phyloP scores from a whole-genome alignment of 2,797 vertebrate genomes.

The Pangasius djambal region DNA sequence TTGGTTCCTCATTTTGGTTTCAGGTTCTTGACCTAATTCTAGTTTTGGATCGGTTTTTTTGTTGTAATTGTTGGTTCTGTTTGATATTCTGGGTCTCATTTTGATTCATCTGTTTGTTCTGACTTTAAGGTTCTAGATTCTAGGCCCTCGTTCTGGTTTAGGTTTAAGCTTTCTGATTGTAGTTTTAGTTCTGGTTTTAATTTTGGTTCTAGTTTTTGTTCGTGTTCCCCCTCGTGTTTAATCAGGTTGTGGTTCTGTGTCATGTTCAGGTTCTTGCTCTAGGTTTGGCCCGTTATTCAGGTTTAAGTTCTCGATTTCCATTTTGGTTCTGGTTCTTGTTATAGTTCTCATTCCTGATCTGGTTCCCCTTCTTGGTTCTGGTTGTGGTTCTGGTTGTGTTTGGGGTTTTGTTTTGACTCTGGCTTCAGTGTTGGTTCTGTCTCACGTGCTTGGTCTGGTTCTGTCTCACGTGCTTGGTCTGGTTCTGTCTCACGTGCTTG shows the following conservation, averaged over 20 bases:
- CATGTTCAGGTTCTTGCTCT: not conserved
- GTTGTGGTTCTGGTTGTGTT: not conserved
- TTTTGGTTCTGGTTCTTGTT: not conserved
- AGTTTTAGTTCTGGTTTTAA: not conserved
- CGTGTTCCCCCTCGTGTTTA: not conserved
- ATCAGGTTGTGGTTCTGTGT: not conserved
- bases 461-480: not conserved
- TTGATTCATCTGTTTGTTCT: not conserved
- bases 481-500: not conserved
- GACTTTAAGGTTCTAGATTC: no score
- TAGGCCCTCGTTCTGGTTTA: not conserved
- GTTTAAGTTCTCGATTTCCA: not conserved
- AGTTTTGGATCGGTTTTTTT: not conserved
- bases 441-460: not conserved
- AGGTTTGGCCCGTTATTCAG: not conserved
- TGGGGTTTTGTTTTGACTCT: not conserved
- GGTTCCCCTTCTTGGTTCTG: not conserved
- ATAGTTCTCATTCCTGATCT: not conserved
- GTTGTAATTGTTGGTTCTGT: not conserved
- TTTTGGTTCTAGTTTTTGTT: not conserved
- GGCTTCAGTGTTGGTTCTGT: not conserved
- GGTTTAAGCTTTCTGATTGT: not conserved
- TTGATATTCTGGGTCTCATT: not conserved
- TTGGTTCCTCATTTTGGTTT: not conserved
- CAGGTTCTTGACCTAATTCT: not conserved